Conservation (phyloP, 2,888 invertebrate genomes). For the Bombylius major region DNA sequence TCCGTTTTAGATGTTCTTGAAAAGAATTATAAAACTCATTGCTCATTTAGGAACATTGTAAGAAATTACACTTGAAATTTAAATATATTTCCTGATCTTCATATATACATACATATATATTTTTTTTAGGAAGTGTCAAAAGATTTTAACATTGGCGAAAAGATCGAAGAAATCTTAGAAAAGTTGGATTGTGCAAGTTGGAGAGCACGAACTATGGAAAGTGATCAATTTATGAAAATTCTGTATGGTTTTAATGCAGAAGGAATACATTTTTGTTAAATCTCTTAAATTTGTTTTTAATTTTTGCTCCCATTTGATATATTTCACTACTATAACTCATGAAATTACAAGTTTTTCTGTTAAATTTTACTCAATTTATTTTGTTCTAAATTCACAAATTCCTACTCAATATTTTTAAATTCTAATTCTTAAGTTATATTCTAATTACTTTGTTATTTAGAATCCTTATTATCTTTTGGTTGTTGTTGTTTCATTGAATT, state of each 20-base stretch:
- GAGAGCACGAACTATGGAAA: slow-evolving; percentile 87
- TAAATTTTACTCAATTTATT: no score
- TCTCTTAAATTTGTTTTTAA: background rate
- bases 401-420: no score
- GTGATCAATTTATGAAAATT: slow-evolving; percentile 86
- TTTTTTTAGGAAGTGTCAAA: slow-evolving; percentile 54
- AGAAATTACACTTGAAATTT: slow-evolving; percentile 15
- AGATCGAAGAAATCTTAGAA: slow-evolving; percentile 61
- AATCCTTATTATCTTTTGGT: no score
- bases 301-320: no score
- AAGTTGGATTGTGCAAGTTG: slow-evolving; percentile 56
- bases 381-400: no score
- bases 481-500: no score
- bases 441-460: no score
- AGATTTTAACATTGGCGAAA: slow-evolving; percentile 70
- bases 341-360: no score
- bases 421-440: no score
- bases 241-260: slow-evolving; percentile 79
- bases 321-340: no score
- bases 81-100: background rate
- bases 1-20: slow-evolving; percentile 73
- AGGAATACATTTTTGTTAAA: slow-evolving; percentile 72
- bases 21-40: slow-evolving; percentile 81
- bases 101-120: slow-evolving; percentile 8
- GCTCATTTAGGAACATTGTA: slow-evolving; percentile 74